phyloP scores from a whole-genome alignment of 2,888 invertebrate species.

The Synergus japonicus region DNA sequence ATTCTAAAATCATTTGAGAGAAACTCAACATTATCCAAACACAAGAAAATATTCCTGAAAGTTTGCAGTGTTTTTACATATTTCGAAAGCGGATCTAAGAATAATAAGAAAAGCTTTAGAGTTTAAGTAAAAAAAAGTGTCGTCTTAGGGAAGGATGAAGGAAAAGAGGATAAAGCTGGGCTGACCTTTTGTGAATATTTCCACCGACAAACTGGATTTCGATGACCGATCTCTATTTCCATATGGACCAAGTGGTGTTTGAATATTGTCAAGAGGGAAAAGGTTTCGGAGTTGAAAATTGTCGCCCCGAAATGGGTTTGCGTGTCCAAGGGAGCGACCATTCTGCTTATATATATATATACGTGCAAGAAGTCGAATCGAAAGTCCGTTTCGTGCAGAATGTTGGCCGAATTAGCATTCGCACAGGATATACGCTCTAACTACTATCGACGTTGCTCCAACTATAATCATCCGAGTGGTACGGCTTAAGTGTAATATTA shows the following conservation, averaged over 20 bases:
- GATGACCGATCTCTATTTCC: conserved; percentile 75
- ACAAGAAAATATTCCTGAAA: neutral
- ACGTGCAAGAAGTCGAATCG: conserved; percentile 6
- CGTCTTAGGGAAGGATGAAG: conserved; percentile 47
- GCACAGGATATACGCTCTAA: conserved; percentile 77
- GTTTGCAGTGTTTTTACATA: conserved; percentile 17
- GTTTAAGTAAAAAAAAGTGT: conserved; percentile 57
- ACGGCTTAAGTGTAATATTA: conserved; percentile 77
- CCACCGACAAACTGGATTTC: conserved; percentile 75
- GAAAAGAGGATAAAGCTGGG: conserved; percentile 56
- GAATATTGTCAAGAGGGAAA: conserved; percentile 9
- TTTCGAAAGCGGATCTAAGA: conserved; percentile 63
- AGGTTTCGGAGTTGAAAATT: conserved; percentile 44
- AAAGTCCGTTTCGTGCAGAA: conserved; percentile 53
- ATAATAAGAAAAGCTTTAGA: conserved; percentile 71
- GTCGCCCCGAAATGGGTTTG: conserved; percentile 23
- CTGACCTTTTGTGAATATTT: conserved; percentile 74
- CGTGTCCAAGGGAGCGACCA: conserved; percentile 23
- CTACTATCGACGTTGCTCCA: conserved; percentile 77
- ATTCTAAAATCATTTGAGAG: neutral
- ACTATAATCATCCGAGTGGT: conserved; percentile 76
- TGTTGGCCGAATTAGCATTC: conserved; percentile 75
- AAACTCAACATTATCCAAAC: neutral
- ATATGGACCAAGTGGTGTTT: conserved; percentile 63
- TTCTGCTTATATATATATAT: neutral